A percentile compares a stretch with the other conserved stretches of the same genome.
Conservation (phyloP, 1,140 invertebrate species). For the Drosophila novamexicana region DNA sequence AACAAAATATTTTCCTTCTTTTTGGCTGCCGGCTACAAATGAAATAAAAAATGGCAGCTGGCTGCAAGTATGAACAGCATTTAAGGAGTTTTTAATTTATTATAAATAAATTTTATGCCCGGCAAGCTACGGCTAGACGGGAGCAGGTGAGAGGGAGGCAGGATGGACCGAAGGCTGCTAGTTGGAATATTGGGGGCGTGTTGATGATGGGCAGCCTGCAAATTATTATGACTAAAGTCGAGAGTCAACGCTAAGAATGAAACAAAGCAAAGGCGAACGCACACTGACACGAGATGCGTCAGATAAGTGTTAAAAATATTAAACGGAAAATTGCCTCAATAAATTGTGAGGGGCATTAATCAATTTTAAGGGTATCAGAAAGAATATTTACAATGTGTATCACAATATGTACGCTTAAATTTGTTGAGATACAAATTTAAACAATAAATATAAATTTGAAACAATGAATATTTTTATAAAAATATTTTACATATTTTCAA, state of each 20-base stretch:
- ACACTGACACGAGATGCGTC: slow-evolving; percentile 32
- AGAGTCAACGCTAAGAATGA: slow-evolving; percentile 9
- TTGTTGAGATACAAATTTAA: no score
- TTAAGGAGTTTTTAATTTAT: slow-evolving; percentile 84
- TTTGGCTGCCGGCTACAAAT: slow-evolving; percentile 60
- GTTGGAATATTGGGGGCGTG: slow-evolving; percentile 60
- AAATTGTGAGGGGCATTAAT: neutral
- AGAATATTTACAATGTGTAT: no score
- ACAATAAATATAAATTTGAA: no score
- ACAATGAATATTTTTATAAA: no score
- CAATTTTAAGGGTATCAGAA: no score
- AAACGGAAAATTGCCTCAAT: neutral
- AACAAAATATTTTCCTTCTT: slow-evolving; percentile 50
- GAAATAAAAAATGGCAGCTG: slow-evolving; percentile 58
- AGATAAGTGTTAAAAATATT: neutral
- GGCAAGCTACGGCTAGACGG: slow-evolving; percentile 19
- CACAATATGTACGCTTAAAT: no score
- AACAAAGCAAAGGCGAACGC: slow-evolving; percentile 5
- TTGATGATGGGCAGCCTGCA: slow-evolving; percentile 71
- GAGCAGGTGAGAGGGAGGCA: neutral
- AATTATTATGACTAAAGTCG: slow-evolving; percentile 59
- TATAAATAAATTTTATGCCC: slow-evolving; percentile 78
- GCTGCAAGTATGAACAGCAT: slow-evolving; percentile 63
- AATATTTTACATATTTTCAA: no score
- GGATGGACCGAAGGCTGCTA: neutral